Evolutionary conservation across 30 jellyfish, hydroid and myxozoan genomes (phyloP).

Genomic region (Cassiopea xamachana): DNA sequence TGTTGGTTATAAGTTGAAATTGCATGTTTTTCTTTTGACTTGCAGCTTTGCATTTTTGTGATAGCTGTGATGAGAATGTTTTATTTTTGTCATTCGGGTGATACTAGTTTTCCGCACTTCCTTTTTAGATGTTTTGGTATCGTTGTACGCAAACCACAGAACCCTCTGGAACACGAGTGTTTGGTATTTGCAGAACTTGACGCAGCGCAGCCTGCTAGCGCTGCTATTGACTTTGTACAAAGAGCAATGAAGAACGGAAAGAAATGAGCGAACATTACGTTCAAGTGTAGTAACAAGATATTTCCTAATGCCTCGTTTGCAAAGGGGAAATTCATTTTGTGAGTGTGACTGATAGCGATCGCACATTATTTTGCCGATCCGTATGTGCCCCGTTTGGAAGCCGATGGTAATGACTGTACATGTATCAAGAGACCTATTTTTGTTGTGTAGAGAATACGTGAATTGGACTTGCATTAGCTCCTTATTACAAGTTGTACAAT

Average conservation of each 20-base stretch:
- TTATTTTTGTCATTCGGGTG: background rate
- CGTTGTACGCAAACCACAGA: slow-evolving; percentile 83
- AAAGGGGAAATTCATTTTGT: background rate
- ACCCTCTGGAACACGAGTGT: slow-evolving; percentile 83
- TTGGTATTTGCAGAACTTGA: slow-evolving; percentile 89
- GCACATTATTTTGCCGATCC: background rate
- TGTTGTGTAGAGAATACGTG: background rate
- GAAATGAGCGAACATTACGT: slow-evolving; percentile 23
- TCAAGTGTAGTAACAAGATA: background rate
- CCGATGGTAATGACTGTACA: background rate
- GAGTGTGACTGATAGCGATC: background rate
- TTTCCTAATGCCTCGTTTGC: background rate
- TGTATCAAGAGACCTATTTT: background rate
- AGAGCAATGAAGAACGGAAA: slow-evolving; percentile 84
- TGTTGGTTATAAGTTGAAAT: too few relatives aligned
- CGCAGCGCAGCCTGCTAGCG: slow-evolving; percentile 91
- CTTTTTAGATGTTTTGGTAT: slow-evolving; percentile 84
- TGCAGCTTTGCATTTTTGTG: too few relatives aligned
- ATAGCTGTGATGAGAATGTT: background rate
- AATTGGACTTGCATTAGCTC: background rate
- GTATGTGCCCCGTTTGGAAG: background rate
- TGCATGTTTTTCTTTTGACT: too few relatives aligned
- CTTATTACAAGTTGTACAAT: background rate
- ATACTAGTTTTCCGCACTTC: background rate
- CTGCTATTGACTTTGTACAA: slow-evolving; percentile 89